Evolutionary conservation across 2,888 invertebrate species (phyloP), one percentile per base, ranked within the genome.

Genomic region (Mythimna vitellina): DNA sequence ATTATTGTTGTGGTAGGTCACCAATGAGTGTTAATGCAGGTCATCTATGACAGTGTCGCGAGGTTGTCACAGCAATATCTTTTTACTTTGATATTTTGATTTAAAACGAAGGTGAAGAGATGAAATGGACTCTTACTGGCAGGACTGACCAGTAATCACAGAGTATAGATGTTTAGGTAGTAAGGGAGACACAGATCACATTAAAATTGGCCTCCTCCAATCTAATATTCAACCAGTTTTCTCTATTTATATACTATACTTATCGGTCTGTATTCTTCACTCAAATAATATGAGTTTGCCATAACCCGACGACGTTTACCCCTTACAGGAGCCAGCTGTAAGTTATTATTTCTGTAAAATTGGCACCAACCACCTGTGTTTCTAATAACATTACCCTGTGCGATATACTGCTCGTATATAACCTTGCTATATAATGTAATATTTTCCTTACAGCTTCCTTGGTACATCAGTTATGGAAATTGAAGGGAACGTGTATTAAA

Each of bases 311-410:
- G 10, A 22, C 54, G 20, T 32, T 53, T 54, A 22, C 54, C 57
- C 9, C n/a, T 8, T 7, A 25, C 29, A 6, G 14, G 53, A 42
- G 62, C 32, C 68, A 69, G 38, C 57, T 46, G 53, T 56, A 78
- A 70, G 70, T 70, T 77, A 70, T 78, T 76, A 78, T 76, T 81
- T 70, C 60, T 70, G 60, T 63, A 66, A 70, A 70, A 81, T 81
- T 81, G 82, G 58, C 63, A 76, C n/a, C 29, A 38, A 35, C 62
- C 78, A 78, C 70, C 78, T 78, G 78, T 35, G 77, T 22, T 46
- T 66, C 66, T 81, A 70, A 81, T 81, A 81, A 64, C 29, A 81
- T 78, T 81, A 66, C 17, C 63, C 3, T 53, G 58, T 53, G 49
- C 65, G 29, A 62, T 70, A 81, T 68, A 80, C 62, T 22, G 75